phyloP scores from a whole-genome alignment of 2,888 invertebrate genomes.

The Lepidocyrtinus sp. region DNA sequence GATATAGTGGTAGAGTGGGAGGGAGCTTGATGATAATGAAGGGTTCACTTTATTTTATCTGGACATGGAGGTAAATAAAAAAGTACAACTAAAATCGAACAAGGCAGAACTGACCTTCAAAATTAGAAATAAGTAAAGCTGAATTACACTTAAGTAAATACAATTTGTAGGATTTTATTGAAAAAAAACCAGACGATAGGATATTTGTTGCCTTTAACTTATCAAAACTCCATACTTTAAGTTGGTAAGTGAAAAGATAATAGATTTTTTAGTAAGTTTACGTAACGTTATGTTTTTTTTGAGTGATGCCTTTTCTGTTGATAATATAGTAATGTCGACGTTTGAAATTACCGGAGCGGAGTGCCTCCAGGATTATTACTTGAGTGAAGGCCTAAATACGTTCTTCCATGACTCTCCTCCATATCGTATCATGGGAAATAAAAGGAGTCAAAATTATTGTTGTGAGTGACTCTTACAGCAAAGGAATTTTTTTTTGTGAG shows the following conservation, averaged over 20 bases:
- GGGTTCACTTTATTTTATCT: no score
- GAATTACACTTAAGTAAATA: no score
- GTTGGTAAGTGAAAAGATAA: constrained; percentile 44
- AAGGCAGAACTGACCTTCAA: constrained; percentile 56
- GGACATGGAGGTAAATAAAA: no score
- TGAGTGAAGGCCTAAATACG: background rate
- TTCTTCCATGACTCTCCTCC: background rate
- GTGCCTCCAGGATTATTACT: constrained; percentile 36
- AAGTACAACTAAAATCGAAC: no score
- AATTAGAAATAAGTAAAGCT: constrained; percentile 1
- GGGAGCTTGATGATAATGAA: background rate
- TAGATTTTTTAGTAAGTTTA: constrained; percentile 59
- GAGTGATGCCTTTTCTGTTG: constrained; percentile 21
- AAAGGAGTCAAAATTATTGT: background rate
- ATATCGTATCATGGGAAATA: background rate
- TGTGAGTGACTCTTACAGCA: background rate
- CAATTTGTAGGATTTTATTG: background rate
- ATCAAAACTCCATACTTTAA: constrained; percentile 26
- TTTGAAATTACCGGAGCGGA: constrained; percentile 58
- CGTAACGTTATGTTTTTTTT: constrained; percentile 24
- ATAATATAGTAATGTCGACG: constrained; percentile 50
- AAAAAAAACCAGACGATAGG: background rate
- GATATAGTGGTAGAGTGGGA: no score
- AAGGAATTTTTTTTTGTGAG: background rate
- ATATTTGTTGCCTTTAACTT: constrained; percentile 27